Percentiles rank a stretch among this genome's conserved stretches.
phyloP scores from a whole-genome alignment of 2,797 vertebrate genomes.

The Sylvia borin region DNA sequence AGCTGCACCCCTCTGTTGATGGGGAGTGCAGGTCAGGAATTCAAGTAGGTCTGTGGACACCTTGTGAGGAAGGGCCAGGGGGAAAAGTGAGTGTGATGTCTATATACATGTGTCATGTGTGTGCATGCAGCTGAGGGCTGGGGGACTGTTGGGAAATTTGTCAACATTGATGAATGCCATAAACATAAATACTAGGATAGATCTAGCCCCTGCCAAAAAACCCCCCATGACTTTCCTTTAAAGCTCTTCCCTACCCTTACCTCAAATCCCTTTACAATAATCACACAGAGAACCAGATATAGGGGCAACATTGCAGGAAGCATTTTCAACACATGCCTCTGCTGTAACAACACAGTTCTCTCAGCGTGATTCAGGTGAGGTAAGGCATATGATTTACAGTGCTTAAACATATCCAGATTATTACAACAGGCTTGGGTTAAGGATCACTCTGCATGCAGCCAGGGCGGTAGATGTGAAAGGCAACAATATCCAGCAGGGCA shows the following conservation, averaged over 20 bases:
- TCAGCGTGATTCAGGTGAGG: neutral
- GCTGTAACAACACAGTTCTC: neutral
- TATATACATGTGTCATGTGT: neutral
- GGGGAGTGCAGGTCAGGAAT: neutral
- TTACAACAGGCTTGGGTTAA: neutral
- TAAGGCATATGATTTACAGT: neutral
- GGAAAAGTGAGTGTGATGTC: neutral
- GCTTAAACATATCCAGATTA: neutral
- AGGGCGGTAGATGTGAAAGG: neutral
- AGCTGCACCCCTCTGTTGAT: accelerated
- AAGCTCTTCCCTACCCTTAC: neutral
- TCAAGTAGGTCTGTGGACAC: neutral
- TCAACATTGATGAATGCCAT: neutral
- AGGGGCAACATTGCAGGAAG: neutral
- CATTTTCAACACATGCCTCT: neutral
- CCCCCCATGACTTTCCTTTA: accelerated
- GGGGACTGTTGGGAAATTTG: accelerated
- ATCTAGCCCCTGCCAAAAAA: neutral
- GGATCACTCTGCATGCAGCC: neutral
- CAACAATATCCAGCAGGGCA: neutral
- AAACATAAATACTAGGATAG: neutral
- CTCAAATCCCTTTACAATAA: neutral
- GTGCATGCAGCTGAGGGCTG: neutral
- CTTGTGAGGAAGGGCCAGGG: neutral
- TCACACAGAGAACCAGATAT: neutral